Conservation (phyloP, 2,888 invertebrate species). For the Leptinotarsa rubiginosa region DNA sequence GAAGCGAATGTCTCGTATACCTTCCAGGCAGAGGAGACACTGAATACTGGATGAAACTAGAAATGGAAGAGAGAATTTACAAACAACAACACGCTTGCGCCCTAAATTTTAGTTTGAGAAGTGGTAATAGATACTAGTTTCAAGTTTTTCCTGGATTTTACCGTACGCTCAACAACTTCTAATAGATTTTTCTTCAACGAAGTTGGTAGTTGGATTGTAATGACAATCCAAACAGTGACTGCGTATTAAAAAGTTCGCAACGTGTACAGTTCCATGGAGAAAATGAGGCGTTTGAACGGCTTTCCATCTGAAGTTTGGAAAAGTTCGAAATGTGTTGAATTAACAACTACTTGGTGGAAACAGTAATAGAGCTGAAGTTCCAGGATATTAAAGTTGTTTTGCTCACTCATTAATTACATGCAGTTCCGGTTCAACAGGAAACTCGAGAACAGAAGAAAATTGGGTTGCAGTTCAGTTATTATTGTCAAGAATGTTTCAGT, state of each 20-base stretch:
- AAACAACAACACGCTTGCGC: slow-evolving; percentile 49
- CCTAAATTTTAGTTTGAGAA: slow-evolving; percentile 37
- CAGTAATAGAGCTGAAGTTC: background rate
- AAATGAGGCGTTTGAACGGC: background rate
- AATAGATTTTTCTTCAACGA: slow-evolving; percentile 37
- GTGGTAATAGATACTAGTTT: slow-evolving; percentile 44
- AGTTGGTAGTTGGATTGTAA: slow-evolving; percentile 21
- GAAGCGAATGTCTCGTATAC: slow-evolving; percentile 41
- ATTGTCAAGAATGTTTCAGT: no score
- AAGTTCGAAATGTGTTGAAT: background rate
- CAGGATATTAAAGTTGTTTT: no score
- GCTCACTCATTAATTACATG: no score
- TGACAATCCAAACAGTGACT: slow-evolving; percentile 3
- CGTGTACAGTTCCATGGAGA: background rate
- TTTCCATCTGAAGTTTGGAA: background rate
- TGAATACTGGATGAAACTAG: slow-evolving; percentile 44
- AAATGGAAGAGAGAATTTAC: slow-evolving; percentile 45
- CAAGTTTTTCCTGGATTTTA: slow-evolving; percentile 38
- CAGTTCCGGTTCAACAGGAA: no score
- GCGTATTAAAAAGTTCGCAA: slow-evolving; percentile 1
- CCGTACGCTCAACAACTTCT: slow-evolving; percentile 39
- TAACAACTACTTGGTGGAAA: background rate
- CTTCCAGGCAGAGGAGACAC: slow-evolving; percentile 48
- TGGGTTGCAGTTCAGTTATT: no score
- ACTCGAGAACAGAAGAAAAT: no score